These are phyloP conservation scores for Liparis tanakae DNA, from an alignment of 2,797 vertebrate genomes.

Conservation along the genomic window DNA sequence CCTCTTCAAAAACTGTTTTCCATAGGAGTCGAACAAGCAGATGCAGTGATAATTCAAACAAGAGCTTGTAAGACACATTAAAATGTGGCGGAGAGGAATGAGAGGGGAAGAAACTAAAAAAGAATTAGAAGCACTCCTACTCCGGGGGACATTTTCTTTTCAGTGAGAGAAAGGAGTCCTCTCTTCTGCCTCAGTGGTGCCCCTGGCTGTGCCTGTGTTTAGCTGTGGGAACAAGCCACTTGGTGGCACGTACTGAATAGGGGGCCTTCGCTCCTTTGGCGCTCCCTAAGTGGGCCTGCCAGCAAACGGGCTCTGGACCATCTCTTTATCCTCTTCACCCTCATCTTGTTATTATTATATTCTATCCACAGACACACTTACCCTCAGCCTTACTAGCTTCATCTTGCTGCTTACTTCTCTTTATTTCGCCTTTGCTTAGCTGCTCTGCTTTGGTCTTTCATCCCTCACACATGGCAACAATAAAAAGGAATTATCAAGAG, in stretches of 20 bases:
- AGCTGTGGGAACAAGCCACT: constrained; percentile 81
- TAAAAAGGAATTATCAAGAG: constrained; percentile 37
- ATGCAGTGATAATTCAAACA: constrained; percentile 38
- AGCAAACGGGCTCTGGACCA: constrained; percentile 58
- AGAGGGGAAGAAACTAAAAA: constrained; percentile 21
- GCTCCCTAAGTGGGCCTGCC: constrained; percentile 59
- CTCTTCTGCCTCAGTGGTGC: constrained; percentile 59
- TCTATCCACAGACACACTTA: constrained; percentile 43
- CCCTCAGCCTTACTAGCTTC: constrained; percentile 14
- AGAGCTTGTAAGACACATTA: constrained; percentile 40
- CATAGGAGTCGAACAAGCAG: constrained; percentile 46
- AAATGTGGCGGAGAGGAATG: constrained; percentile 23
- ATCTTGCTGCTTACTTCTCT: constrained; percentile 22
- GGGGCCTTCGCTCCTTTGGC: constrained; percentile 65
- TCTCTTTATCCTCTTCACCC: constrained; percentile 36
- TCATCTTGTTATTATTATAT: constrained; percentile 53
- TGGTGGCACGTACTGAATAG: constrained; percentile 76
- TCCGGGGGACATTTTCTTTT: constrained; percentile 54
- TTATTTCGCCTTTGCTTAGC: constrained; percentile 14
- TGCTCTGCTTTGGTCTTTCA: neutral
- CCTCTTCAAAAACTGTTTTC: constrained; percentile 40
- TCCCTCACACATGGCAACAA: constrained; percentile 27
- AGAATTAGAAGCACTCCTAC: constrained; percentile 41
- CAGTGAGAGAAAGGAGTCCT: constrained; percentile 47
- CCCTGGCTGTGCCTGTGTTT: constrained; percentile 63